These are phyloP conservation scores for Spea hammondii DNA, from an alignment of 2,797 vertebrate genomes.

Conservation along the genomic window DNA sequence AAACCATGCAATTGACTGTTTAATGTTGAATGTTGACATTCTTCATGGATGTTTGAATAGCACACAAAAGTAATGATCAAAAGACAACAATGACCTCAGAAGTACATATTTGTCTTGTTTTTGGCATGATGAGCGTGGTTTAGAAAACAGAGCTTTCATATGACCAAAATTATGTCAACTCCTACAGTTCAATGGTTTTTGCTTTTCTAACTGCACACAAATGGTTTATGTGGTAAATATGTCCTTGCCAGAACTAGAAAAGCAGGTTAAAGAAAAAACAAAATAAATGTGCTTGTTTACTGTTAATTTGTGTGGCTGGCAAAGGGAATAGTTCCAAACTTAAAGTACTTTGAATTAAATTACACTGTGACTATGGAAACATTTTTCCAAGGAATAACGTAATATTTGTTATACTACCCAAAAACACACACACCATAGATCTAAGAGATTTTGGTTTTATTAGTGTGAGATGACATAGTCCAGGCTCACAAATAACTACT, in stretches of 20 bases:
- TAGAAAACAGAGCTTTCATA: conserved; percentile 4
- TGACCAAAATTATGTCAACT: conserved; percentile 7
- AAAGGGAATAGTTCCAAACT: background rate
- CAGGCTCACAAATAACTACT: conserved; percentile 6
- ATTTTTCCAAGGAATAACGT: background rate
- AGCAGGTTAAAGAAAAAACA: conserved; percentile 1
- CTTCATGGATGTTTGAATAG: conserved; percentile 5
- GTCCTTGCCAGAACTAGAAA: conserved; percentile 8
- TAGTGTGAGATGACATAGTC: background rate
- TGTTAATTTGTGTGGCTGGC: conserved; percentile 1
- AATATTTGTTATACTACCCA: conserved; percentile 8
- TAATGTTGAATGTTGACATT: conserved; percentile 7
- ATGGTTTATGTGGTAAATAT: conserved; percentile 9
- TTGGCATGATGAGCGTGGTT: background rate
- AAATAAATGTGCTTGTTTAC: conserved; percentile 4
- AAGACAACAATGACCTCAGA: conserved; percentile 4
- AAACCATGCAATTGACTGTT: conserved; percentile 7
- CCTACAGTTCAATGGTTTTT: background rate
- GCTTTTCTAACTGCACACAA: conserved; percentile 5
- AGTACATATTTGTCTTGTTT: conserved; percentile 8
- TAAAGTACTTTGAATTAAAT: conserved; percentile 4
- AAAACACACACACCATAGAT: conserved; percentile 12
- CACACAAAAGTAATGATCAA: conserved; percentile 5
- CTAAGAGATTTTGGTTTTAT: conserved; percentile 3
- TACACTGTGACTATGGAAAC: background rate